Percentiles rank a stretch among this genome's conserved stretches.
These are phyloP conservation scores for Hippocampus kuda DNA, from an alignment of 2,797 vertebrate species.

Conservation along the genomic window DNA sequence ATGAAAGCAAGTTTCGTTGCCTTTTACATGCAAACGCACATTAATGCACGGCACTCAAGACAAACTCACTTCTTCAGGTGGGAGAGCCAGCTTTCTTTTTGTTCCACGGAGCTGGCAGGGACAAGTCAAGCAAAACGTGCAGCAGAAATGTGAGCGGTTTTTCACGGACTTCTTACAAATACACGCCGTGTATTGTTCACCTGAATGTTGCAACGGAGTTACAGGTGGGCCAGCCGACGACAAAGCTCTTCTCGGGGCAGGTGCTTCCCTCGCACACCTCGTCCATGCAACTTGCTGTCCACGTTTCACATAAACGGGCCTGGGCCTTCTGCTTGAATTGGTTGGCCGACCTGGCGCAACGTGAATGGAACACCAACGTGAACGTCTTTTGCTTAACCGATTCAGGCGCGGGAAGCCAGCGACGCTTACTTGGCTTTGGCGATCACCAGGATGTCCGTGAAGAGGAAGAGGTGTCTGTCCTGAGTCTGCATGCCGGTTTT, in stretches of 20 bases:
- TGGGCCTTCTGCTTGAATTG: constrained; percentile 78
- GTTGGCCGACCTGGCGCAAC: constrained; percentile 46
- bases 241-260: constrained; percentile 71
- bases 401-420: not conserved
- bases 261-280: constrained; percentile 79
- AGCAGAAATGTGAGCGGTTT: not conserved
- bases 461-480: constrained; percentile 78
- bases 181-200: constrained; percentile 38
- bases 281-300: constrained; percentile 68
- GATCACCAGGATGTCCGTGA: constrained; percentile 73
- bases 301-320: constrained; percentile 73
- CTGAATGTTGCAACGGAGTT: constrained; percentile 79
- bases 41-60: not conserved
- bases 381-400: not conserved
- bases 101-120: constrained; percentile 68
- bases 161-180: not conserved
- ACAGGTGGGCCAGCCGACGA: constrained; percentile 83
- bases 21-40: not conserved
- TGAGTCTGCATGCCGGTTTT: constrained; percentile 78
- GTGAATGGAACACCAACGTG: constrained; percentile 21
- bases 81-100: constrained; percentile 76
- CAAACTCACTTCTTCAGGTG: constrained; percentile 68
- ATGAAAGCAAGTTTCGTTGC: not conserved
- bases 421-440: constrained; percentile 74
- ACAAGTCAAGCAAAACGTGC: constrained; percentile 4